Conservation (phyloP, 2,113 vertebrate species). For the Brachirus orientalis region DNA sequence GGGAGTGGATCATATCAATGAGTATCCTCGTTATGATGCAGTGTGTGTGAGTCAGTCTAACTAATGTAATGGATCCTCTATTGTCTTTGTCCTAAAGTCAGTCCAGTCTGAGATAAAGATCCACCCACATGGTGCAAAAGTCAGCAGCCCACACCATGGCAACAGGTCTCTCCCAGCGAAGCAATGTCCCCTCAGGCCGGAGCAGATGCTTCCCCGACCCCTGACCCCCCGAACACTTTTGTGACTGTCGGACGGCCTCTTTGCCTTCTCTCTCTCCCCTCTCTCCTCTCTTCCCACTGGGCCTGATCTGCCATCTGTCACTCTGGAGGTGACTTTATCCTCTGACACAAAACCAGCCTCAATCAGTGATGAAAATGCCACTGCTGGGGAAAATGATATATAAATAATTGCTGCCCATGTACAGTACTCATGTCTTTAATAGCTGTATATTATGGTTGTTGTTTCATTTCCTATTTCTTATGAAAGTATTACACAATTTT, state of each 20-base stretch:
- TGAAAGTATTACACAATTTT: neutral
- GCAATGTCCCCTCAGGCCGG: slow-evolving; percentile 77
- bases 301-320: slow-evolving; percentile 82
- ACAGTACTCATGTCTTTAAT: slow-evolving; percentile 23
- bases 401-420: slow-evolving; percentile 5
- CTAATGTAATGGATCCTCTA: slow-evolving; percentile 70
- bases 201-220: slow-evolving; percentile 83
- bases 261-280: slow-evolving; percentile 65
- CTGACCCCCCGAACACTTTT: slow-evolving; percentile 82
- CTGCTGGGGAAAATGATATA: slow-evolving; percentile 59
- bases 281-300: slow-evolving; percentile 52
- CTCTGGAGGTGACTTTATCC: slow-evolving; percentile 71
- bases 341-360: slow-evolving; percentile 63
- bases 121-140: slow-evolving; percentile 65
- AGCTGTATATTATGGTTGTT: neutral
- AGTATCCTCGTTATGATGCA: neutral
- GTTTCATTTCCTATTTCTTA: neutral
- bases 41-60: slow-evolving; percentile 33
- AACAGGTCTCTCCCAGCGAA: slow-evolving; percentile 80
- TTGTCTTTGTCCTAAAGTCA: slow-evolving; percentile 68
- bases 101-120: slow-evolving; percentile 67
- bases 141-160: slow-evolving; percentile 72
- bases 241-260: slow-evolving; percentile 77
- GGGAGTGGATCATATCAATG: too few species aligned
- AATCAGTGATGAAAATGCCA: slow-evolving; percentile 68